Evolutionary conservation across 2,113 vertebrate genomes (phyloP), one percentile per base, ranked within the genome.

Genomic region (Microcebus ravelobensis): DNA sequence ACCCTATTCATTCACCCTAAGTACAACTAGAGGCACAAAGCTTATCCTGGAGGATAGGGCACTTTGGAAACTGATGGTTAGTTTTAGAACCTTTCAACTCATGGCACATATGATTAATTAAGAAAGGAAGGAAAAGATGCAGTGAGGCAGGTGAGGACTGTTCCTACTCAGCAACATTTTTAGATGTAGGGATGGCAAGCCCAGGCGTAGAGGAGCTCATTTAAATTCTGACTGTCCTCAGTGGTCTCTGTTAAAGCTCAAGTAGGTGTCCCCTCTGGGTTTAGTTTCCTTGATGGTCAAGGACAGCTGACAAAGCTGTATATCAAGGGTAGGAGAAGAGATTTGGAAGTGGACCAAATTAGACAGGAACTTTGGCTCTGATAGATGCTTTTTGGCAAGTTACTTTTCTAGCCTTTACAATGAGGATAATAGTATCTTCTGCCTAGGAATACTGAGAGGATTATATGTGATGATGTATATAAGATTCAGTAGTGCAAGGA

Each of bases 1-100:
- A 87, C 29, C 9, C 14, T 86, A 15, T 86, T 95, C 15, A n/a
- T 95, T 84, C 59, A 65, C 52, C 36, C 23, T 70, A 74, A 34
- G 21, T 3, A 11, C 20, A 18, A 36, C 10, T 6, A 71, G 48
- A 73, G 73, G 48, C 25, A 57, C 17, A 85, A 42, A 85, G 11
- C 36, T 31, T 29, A 25, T 57, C 20, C 61, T 36, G 29, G 48
- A 12, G 29, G 29, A 6, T 34, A 18, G 57, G 50, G 4, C 9
- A 27, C 31, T 85, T 73, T 50, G 42, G 79, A 90, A 63, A 88
- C 8, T 50, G 17, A 34, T 14, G 42, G 6, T 14, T 5, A 18
- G 18, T 55, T 86, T 61, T 45, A 50, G 59, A 67, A 7, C 14
- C 29, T 80, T 77, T 92, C n/a, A 52, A 36, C 29, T 76, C 20